Base-by-base conservation (phyloP, 1,140 invertebrate genomes). In the Stratiolaelaps scimitus region DNA sequence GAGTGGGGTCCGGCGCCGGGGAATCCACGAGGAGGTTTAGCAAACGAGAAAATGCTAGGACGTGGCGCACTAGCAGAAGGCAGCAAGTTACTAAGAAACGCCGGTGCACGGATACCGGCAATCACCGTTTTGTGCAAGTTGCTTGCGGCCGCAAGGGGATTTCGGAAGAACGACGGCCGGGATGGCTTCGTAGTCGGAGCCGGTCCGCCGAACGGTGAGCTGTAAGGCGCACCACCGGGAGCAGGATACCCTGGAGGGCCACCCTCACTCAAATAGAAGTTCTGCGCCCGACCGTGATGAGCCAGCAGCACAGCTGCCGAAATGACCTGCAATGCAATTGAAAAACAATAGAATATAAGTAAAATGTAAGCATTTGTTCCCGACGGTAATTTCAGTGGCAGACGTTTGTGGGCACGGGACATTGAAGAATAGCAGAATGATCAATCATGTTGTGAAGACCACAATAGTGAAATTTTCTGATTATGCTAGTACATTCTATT, bases 121-220 rank as follows among this genome's bases (percentile, higher is more conserved):
- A 60, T 60, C 53, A 60, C 53, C 1, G 53, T 60, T 23, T 60
- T 60, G 53, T 60, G 53, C 15, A 60, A 34, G 26, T 60, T 60
- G 34, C 53, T 60, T 15, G 53, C 53, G 34, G 53, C 53, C 17
- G 53, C 53, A 26, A 60, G 20, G 15, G 53, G 53, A 26, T 60
- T 60, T 60, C 53, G 26, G 53, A 60, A 60, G 23, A 60, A 60
- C 15, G 53, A 60, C 17, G 53, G 53, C 23, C 53, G 53, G 53
- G 53, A 60, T 23, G 53, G 53, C 10, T 60, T 60, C 1, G 53
- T 26, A 19, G 53, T 15, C 20, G 47, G 19, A 4, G 19, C 19
- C 4, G 47, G 47, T 20, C 26, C 26, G 34, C 26, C 15, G 15
- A 60, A 26, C 4, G 15, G 26, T 17, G 26, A 60, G 23, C 23